These are phyloP conservation scores for Macrophya annulata DNA, from an alignment of 2,888 invertebrate species.

Conservation along the genomic window DNA sequence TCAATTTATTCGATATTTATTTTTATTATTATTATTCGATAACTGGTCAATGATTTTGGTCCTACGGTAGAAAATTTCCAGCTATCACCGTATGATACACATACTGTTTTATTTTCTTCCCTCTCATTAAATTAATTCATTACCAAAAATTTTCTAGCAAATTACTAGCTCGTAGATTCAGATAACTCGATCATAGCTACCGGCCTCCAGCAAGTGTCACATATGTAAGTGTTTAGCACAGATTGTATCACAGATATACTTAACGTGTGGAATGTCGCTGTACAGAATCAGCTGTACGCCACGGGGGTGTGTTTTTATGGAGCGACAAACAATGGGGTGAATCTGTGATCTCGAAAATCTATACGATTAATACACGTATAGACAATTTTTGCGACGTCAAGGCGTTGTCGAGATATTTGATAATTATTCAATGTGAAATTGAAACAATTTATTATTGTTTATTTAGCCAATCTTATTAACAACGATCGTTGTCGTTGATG, in stretches of 20 bases:
- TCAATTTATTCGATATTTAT: constrained; percentile 18
- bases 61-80: constrained; percentile 31
- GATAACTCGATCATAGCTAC: background rate
- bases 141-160: background rate
- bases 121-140: background rate
- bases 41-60: constrained; percentile 45
- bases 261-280: constrained; percentile 8
- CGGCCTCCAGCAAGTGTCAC: constrained; percentile 1
- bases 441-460: background rate
- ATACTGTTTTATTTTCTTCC: background rate
- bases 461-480: background rate
- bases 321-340: background rate
- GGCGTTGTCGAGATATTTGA: background rate
- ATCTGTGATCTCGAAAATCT: background rate
- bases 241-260: constrained; percentile 37
- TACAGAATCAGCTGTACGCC: constrained; percentile 26
- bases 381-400: background rate
- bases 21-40: constrained; percentile 47
- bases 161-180: background rate
- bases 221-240: background rate
- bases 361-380: background rate
- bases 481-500: background rate
- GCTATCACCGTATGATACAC: constrained; percentile 24
- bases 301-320: constrained; percentile 41
- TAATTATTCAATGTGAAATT: background rate